A percentile compares a stretch with the other conserved stretches of the same genome.
Evolutionary conservation across 1,140 invertebrate genomes (phyloP).

Genomic region (Halictus rubicundus): DNA sequence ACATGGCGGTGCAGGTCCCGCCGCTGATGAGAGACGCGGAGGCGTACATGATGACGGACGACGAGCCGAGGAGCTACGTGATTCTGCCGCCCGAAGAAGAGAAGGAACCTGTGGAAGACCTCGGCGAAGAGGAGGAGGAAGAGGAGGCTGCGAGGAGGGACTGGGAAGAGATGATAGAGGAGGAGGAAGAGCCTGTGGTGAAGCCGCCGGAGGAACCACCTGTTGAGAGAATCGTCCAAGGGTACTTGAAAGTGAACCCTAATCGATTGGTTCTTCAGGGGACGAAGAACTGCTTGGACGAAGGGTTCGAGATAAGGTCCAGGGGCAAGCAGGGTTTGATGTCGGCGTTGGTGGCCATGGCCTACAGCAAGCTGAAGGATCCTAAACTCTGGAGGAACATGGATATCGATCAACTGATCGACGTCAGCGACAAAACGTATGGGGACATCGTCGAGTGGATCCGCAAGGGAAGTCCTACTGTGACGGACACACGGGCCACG

Average conservation of each 20-base stretch:
- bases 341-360: slow-evolving; percentile 61
- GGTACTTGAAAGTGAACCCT: slow-evolving; percentile 67
- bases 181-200: background rate
- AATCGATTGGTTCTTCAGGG: slow-evolving; percentile 68
- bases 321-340: slow-evolving; percentile 70
- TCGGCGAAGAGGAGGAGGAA: slow-evolving; percentile 9
- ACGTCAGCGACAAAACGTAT: slow-evolving; percentile 60
- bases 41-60: slow-evolving; percentile 59
- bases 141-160: background rate
- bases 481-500: slow-evolving; percentile 32
- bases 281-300: slow-evolving; percentile 61
- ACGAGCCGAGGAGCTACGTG: slow-evolving; percentile 58
- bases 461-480: slow-evolving; percentile 46
- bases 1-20: slow-evolving; percentile 66
- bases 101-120: background rate
- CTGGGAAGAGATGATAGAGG: slow-evolving; percentile 2
- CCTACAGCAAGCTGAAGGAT: slow-evolving; percentile 62
- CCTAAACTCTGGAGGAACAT: slow-evolving; percentile 63
- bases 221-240: slow-evolving; percentile 37
- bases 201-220: background rate
- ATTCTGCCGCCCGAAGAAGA: slow-evolving; percentile 10
- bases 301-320: slow-evolving; percentile 42
- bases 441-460: slow-evolving; percentile 63
- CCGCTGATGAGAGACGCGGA: slow-evolving; percentile 67
- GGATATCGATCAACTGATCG: slow-evolving; percentile 71